Conservation (phyloP, 1,140 invertebrate species). For the Drosophila pallidifrons region DNA sequence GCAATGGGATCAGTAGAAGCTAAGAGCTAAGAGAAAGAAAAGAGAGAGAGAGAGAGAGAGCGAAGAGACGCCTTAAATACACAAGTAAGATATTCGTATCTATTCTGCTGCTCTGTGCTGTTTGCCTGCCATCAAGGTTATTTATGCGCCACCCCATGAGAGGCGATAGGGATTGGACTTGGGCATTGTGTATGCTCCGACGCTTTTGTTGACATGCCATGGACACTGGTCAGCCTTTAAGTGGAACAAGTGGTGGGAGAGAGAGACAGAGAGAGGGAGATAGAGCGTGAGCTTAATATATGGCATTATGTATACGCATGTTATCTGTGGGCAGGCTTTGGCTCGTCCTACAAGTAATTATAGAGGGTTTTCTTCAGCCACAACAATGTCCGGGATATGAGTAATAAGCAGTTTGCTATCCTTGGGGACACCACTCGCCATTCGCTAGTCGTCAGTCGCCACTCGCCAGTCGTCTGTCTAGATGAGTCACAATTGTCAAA, state of each 20-base stretch:
- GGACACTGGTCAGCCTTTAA: slow-evolving; percentile 33
- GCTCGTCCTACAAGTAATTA: slow-evolving; percentile 57
- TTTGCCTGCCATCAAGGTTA: slow-evolving; percentile 60
- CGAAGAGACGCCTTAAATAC: slow-evolving; percentile 50
- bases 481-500: slow-evolving; percentile 46
- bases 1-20: slow-evolving; percentile 9
- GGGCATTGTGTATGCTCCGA: slow-evolving; percentile 7
- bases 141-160: slow-evolving; percentile 56
- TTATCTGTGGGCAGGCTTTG: slow-evolving; percentile 46
- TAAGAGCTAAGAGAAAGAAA: too few relatives aligned
- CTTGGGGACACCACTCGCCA: slow-evolving; percentile 48
- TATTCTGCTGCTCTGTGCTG: not conserved
- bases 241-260: not conserved
- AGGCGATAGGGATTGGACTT: not conserved
- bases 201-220: slow-evolving; percentile 60
- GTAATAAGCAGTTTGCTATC: slow-evolving; percentile 66
- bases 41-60: too few relatives aligned
- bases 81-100: slow-evolving; percentile 24
- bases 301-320: slow-evolving; percentile 69
- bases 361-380: slow-evolving; percentile 10
- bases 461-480: slow-evolving; percentile 4
- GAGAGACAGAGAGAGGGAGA: not conserved
- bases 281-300: slow-evolving; percentile 46
- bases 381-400: slow-evolving; percentile 9
- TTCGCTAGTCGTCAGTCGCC: not conserved